A percentile compares a stretch with the other conserved stretches of the same genome.
phyloP scores from a whole-genome alignment of 2,888 invertebrate genomes.

The Synanthedon formicaeformis region DNA sequence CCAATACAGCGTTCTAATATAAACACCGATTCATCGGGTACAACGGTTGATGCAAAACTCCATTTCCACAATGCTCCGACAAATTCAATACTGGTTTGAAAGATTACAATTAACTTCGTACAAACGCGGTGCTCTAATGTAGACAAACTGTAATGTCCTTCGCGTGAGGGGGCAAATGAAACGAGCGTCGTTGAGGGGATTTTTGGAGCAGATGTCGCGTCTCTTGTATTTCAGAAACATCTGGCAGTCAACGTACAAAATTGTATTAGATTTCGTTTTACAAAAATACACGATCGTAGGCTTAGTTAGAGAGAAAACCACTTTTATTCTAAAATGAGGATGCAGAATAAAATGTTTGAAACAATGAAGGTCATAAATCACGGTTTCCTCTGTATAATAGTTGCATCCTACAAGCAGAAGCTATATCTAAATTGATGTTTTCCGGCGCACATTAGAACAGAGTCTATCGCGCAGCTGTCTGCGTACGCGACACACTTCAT shows the following conservation, averaged over 20 bases:
- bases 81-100: constrained; percentile 6
- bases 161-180: constrained; percentile 18
- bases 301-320: background rate
- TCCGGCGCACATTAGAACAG: constrained; percentile 60
- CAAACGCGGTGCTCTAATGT: constrained; percentile 17
- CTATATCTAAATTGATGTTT: constrained; percentile 67
- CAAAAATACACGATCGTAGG: too few species aligned
- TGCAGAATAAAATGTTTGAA: constrained; percentile 43
- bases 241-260: constrained; percentile 11
- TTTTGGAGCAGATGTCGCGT: constrained; percentile 36
- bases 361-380: constrained; percentile 68
- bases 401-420: constrained; percentile 58
- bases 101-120: constrained; percentile 5
- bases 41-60: too few species aligned
- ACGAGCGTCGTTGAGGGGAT: constrained; percentile 25
- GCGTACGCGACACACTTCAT: constrained; percentile 65
- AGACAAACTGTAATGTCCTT: constrained; percentile 28
- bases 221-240: constrained; percentile 17
- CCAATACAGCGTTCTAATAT: constrained; percentile 10
- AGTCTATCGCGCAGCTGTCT: constrained; percentile 61
- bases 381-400: constrained; percentile 59
- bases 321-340: constrained; percentile 37
- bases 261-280: background rate
- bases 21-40: too few species aligned
- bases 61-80: too few species aligned